Base-by-base conservation (phyloP, 23 tunicate genomes). In the Diplosoma virens region DNA sequence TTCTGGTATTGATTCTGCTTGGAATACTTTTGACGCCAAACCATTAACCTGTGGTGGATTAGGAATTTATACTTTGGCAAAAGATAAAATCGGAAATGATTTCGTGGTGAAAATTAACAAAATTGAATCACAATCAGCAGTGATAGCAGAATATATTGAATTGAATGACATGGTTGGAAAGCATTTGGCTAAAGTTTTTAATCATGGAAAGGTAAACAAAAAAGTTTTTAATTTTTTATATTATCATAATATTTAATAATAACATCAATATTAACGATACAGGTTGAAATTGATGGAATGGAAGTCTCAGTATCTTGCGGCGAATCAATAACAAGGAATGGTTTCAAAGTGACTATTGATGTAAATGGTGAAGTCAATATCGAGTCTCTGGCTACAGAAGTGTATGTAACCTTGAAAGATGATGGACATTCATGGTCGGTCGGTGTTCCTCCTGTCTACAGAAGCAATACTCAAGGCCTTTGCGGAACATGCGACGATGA, bases 401-500 rank as follows among this genome's bases (percentile, higher is more conserved):
- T 92, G 2, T 18, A 48, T 0, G 61, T 75, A 3, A 48, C 78
- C 17, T 30, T 92, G 14, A 58, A 74, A 1, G 47, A 65, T 7
- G 80, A 37, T 25, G 97, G 97, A 1, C 79, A 77, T 35, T 30
- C 82, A 2, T 94, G 99, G 99, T 88, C 99, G 27, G 87, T 84
- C 6, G 37, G 35, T 5, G 91, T 84, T 22, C 91, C 95, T 28
- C 33, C 79, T 7, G 25, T 27, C 0, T 94, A 94, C 65, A 32
- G 77, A 50, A 80, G 81, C 24, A 59, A 75, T 23, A 85, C 87
- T 0, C 48, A 56, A 4, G 99, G 99, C 60, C 76, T 89, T 3
- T 95, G 99, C 69, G 99, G 99, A 20, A 32, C 74, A 35, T 95
- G 96, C 55, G 93, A 85, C 73, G 89, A 82, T 28, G 65, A 63